Percentiles rank a stretch among this genome's conserved stretches.
phyloP scores from a whole-genome alignment of 2,888 invertebrate genomes.

The Tetanocera ferruginea region DNA sequence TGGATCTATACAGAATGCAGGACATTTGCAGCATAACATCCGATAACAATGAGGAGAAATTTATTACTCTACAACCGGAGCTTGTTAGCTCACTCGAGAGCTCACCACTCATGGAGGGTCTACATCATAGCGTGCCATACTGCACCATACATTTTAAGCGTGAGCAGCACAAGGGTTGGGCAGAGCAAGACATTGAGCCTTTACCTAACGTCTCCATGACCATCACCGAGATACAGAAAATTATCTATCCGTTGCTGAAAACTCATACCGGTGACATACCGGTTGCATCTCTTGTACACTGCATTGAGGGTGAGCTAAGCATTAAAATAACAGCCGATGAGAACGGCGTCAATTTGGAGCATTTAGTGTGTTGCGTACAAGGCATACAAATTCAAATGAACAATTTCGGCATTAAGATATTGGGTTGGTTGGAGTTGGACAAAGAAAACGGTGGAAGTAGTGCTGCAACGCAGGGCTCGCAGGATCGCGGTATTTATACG shows the following conservation, averaged over 20 bases:
- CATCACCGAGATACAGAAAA: constrained; percentile 65
- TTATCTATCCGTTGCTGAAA: constrained; percentile 66
- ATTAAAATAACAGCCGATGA: constrained; percentile 67
- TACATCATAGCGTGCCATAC: constrained; percentile 73
- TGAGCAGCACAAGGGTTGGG: constrained; percentile 80
- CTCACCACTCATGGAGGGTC: constrained; percentile 70
- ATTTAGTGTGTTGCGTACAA: constrained; percentile 87
- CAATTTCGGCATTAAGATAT: constrained; percentile 69
- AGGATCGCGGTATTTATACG: constrained; percentile 53
- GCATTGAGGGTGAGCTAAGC: constrained; percentile 65
- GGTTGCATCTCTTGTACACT: constrained; percentile 67
- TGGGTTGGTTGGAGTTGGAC: constrained; percentile 64
- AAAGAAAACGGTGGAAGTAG: constrained; percentile 57
- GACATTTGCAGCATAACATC: constrained; percentile 84
- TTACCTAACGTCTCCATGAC: constrained; percentile 73
- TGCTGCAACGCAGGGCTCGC: background rate
- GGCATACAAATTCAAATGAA: constrained; percentile 74
- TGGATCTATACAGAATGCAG: constrained; percentile 79
- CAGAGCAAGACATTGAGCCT: constrained; percentile 80
- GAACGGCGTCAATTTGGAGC: constrained; percentile 88
- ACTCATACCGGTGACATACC: constrained; percentile 68
- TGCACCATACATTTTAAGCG: constrained; percentile 75
- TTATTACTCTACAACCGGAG: constrained; percentile 77
- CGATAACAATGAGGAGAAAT: constrained; percentile 78
- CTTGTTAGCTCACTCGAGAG: constrained; percentile 73